phyloP scores from a whole-genome alignment of 2,797 vertebrate species.

The Sebastiscus albofasciatus region DNA sequence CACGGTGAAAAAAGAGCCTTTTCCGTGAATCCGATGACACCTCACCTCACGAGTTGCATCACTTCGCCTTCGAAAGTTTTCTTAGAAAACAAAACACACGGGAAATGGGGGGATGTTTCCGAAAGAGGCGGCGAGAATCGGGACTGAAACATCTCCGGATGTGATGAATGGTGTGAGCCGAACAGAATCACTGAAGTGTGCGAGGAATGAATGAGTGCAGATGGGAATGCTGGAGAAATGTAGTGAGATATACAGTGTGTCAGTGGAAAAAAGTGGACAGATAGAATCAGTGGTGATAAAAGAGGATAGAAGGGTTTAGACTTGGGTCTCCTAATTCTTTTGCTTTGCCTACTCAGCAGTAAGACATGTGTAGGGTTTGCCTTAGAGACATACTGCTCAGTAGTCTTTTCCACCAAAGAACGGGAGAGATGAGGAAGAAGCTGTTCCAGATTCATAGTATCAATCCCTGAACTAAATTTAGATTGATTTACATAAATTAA shows the following conservation, averaged over 20 bases:
- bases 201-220: neutral
- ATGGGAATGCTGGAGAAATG: neutral
- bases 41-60: constrained; percentile 22
- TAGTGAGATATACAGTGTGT: neutral
- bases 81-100: constrained; percentile 25
- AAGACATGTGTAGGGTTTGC: neutral
- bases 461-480: neutral
- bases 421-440: neutral
- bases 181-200: neutral
- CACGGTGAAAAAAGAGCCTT: constrained; percentile 53
- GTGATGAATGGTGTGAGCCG: neutral
- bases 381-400: neutral
- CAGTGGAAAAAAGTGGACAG: neutral
- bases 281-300: neutral
- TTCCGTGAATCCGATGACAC: constrained; percentile 39
- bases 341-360: neutral
- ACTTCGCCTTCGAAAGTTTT: constrained; percentile 43
- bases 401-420: neutral
- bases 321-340: neutral
- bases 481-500: constrained; percentile 1
- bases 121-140: neutral
- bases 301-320: constrained; percentile 5
- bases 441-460: neutral
- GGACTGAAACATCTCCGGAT: constrained; percentile 3
- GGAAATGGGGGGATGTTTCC: constrained; percentile 8